phyloP scores from a whole-genome alignment of 2,888 invertebrate species.

The Dascillus cervinus region DNA sequence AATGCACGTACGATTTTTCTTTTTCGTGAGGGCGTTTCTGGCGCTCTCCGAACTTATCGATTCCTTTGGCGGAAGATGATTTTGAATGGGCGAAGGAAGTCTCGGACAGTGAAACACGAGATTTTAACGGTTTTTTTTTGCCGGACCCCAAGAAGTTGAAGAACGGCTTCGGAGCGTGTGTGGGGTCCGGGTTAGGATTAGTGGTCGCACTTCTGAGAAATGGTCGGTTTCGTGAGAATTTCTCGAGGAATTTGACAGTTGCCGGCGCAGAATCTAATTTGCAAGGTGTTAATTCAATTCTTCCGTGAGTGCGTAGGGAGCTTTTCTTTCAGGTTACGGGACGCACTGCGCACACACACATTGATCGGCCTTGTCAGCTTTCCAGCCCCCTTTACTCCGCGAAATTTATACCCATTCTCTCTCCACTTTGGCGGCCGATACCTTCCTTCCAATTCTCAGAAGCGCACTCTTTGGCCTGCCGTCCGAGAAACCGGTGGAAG shows the following conservation, averaged over 20 bases:
- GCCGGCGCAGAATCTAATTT: constrained; percentile 22
- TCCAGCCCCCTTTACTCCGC: constrained; percentile 6
- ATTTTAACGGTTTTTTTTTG: no score
- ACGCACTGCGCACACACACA: constrained; percentile 13
- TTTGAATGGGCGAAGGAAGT: no score
- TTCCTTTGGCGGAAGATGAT: background rate
- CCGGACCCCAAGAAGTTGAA: no score
- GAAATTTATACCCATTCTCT: constrained; percentile 4
- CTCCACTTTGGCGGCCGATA: constrained; percentile 9
- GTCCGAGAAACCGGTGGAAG: no score
- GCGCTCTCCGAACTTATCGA: no score
- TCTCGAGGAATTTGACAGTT: constrained; percentile 17
- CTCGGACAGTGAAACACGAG: no score
- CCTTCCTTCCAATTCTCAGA: constrained; percentile 7
- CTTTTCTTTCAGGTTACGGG: no score
- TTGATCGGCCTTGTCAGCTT: constrained; percentile 12
- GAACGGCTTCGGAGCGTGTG: no score
- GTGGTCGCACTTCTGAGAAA: constrained; percentile 19
- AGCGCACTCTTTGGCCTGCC: background rate
- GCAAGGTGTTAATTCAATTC: constrained; percentile 21
- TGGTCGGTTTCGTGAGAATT: no score
- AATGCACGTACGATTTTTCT: no score
- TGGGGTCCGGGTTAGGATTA: constrained; percentile 19
- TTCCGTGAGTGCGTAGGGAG: constrained; percentile 17
- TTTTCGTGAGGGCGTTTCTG: no score